Evolutionary conservation across 2,113 vertebrate genomes (phyloP).

Genomic region (Jaculus jaculus): DNA sequence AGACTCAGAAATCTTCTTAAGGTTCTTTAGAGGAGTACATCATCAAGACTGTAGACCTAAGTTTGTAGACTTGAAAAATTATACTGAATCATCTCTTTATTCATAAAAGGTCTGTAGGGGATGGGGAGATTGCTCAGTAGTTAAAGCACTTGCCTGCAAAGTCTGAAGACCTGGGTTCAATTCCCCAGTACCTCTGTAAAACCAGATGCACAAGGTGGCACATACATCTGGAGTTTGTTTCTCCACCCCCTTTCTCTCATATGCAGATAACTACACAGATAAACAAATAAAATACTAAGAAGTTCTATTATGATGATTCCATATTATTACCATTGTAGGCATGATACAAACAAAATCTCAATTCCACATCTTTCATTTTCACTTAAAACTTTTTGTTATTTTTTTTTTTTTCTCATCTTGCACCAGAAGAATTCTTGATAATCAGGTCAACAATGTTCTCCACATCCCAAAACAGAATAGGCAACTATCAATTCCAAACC

Average conservation of each 20-base stretch:
- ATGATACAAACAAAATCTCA: neutral
- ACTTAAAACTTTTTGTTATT: neutral
- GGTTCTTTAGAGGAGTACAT: neutral
- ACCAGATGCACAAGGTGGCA: too few species aligned
- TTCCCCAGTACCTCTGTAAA: too few species aligned
- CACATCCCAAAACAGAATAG: neutral
- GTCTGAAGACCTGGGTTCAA: too few species aligned
- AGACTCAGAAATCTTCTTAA: neutral
- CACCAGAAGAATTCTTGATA: neutral
- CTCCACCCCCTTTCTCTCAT: too few species aligned
- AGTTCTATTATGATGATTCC: too few species aligned
- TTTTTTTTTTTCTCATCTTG: neutral
- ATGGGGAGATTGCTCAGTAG: too few species aligned
- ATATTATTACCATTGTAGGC: too few species aligned
- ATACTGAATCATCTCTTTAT: neutral
- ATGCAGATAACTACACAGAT: too few species aligned
- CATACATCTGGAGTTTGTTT: too few species aligned
- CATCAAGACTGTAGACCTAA: neutral
- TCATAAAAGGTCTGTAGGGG: neutral
- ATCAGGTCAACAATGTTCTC: neutral
- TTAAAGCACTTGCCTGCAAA: too few species aligned
- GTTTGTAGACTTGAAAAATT: neutral
- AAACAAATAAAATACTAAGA: neutral
- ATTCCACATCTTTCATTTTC: neutral
- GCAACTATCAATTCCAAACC: neutral